phyloP scores from a whole-genome alignment of 2,797 vertebrate genomes.

The Hafferia zeledoni region DNA sequence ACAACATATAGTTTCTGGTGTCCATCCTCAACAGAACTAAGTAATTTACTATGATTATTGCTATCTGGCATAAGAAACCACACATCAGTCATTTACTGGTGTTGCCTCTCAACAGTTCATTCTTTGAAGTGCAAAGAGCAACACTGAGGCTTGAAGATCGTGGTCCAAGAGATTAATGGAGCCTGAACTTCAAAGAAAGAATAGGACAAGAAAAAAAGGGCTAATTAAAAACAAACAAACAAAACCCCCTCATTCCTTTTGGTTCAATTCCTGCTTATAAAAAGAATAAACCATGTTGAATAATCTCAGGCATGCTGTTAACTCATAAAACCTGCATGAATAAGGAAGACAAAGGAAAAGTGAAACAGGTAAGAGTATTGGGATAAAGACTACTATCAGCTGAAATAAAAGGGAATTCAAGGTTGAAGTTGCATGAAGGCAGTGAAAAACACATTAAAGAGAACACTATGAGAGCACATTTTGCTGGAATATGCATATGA shows the following conservation, averaged over 20 bases:
- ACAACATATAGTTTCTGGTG: background rate
- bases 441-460: background rate
- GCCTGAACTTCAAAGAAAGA: background rate
- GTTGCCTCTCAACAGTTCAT: background rate
- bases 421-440: background rate
- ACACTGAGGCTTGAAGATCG: background rate
- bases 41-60: background rate
- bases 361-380: background rate
- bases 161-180: background rate
- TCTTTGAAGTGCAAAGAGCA: background rate
- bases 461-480: background rate
- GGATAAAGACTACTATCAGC: background rate
- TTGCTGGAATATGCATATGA: background rate
- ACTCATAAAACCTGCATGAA: background rate
- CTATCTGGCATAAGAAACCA: background rate
- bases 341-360: background rate
- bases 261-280: background rate
- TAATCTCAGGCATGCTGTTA: background rate
- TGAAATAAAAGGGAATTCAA: background rate
- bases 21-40: background rate
- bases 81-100: background rate
- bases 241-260: accelerated
- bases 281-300: background rate
- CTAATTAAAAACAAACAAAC: background rate
- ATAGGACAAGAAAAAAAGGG: background rate